phyloP scores from a whole-genome alignment of 2,113 vertebrate species.

The Pipa parva region DNA sequence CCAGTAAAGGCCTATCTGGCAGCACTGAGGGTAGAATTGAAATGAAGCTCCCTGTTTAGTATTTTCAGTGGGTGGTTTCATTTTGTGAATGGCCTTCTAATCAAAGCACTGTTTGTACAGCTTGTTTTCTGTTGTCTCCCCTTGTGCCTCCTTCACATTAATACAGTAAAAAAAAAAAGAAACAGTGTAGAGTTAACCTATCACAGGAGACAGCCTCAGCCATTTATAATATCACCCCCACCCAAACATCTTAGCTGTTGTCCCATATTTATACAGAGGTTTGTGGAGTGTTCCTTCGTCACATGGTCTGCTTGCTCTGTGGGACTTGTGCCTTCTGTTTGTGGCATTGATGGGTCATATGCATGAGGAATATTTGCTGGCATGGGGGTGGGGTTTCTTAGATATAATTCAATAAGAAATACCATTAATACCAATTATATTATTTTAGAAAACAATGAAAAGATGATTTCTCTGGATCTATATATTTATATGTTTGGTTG shows the following conservation, averaged over 20 bases:
- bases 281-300: not conserved
- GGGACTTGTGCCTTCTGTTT: constrained; percentile 12
- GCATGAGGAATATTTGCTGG: not conserved
- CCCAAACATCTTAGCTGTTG: not conserved
- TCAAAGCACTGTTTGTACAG: constrained; percentile 4
- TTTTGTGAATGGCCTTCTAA: constrained; percentile 13
- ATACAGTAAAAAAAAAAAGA: too few relatives aligned
- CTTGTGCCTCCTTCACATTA: not conserved
- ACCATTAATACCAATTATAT: too few relatives aligned
- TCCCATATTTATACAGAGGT: constrained; percentile 4
- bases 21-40: not conserved
- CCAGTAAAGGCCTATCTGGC: not conserved
- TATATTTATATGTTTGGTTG: too few relatives aligned
- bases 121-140: not conserved
- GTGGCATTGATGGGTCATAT: not conserved
- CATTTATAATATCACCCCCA: not conserved
- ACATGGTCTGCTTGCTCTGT: constrained; percentile 13
- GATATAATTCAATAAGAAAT: too few relatives aligned
- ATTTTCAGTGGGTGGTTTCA: not conserved
- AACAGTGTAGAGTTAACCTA: constrained; percentile 6
- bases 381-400: not conserved
- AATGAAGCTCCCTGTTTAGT: not conserved
- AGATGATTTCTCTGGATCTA: too few relatives aligned
- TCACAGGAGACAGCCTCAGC: not conserved
- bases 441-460: too few relatives aligned